phyloP scores from a whole-genome alignment of 1,140 invertebrate species.

The Euschistus heros region DNA sequence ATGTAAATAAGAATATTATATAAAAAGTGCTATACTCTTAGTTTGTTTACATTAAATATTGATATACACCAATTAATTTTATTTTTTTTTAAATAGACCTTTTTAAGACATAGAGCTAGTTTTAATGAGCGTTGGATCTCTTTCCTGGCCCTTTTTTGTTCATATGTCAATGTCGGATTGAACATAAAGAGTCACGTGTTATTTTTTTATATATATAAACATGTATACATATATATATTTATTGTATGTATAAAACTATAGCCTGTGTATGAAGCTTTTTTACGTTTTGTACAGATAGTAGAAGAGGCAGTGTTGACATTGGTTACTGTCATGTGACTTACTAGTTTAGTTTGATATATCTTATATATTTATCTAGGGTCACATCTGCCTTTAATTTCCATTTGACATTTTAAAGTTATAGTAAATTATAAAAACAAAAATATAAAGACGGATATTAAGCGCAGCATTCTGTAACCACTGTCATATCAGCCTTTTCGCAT shows the following conservation, averaged over 20 bases:
- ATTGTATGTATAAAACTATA: constrained; percentile 14
- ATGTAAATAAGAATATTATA: constrained; percentile 15
- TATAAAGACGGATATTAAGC: constrained; percentile 5
- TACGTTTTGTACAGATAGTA: constrained; percentile 18
- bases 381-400: constrained; percentile 12
- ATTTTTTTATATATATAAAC: constrained; percentile 21
- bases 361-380: background rate
- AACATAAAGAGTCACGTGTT: constrained; percentile 14
- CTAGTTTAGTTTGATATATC: background rate
- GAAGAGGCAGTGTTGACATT: constrained; percentile 20
- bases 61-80: constrained; percentile 15
- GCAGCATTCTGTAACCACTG: constrained; percentile 19
- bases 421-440: too few species aligned
- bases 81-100: constrained; percentile 14
- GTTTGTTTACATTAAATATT: constrained; percentile 1
- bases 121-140: constrained; percentile 11
- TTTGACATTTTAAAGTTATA: background rate
- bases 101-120: constrained; percentile 13
- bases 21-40: constrained; percentile 15
- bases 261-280: constrained; percentile 13
- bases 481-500: constrained; percentile 19
- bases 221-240: constrained; percentile 17
- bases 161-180: constrained; percentile 10
- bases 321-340: constrained; percentile 15
- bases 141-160: constrained; percentile 11